Evolutionary conservation across 2,113 vertebrate genomes (phyloP).

Genomic region (Chamaea fasciata): DNA sequence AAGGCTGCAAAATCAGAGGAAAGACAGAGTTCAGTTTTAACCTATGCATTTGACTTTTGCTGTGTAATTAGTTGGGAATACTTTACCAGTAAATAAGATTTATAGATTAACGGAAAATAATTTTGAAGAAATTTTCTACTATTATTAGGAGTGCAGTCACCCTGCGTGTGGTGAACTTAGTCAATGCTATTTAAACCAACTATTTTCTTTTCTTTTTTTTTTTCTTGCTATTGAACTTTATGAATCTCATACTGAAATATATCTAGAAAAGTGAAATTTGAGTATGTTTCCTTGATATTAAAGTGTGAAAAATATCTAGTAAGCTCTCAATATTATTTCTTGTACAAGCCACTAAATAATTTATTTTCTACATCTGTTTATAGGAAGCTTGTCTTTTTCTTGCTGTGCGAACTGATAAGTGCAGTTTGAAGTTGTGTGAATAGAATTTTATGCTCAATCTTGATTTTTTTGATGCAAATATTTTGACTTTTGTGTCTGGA

Average conservation of each 20-base stretch:
- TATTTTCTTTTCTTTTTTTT: too few relatives aligned
- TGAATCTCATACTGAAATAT: background rate
- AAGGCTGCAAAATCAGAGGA: background rate
- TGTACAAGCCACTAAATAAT: background rate
- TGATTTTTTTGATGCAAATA: background rate
- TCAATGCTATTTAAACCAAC: background rate
- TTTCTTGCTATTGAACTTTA: background rate
- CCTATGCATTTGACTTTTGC: background rate
- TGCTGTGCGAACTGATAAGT: background rate
- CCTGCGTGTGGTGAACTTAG: background rate
- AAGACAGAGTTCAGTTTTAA: background rate
- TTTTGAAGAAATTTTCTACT: background rate
- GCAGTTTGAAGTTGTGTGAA: background rate
- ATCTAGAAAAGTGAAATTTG: background rate
- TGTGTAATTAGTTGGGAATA: background rate
- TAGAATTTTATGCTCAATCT: background rate
- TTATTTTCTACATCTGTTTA: background rate
- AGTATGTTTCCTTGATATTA: background rate
- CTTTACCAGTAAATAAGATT: background rate
- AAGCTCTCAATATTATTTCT: background rate
- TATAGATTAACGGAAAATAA: background rate
- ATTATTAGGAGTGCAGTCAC: background rate
- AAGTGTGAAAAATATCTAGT: background rate
- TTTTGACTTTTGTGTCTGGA: background rate
- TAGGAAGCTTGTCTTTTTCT: background rate